These are phyloP conservation scores for Diacarnus erythraeanus DNA, from an alignment of 37 sponge, comb jelly and placozoan species.

Conservation along the genomic window DNA sequence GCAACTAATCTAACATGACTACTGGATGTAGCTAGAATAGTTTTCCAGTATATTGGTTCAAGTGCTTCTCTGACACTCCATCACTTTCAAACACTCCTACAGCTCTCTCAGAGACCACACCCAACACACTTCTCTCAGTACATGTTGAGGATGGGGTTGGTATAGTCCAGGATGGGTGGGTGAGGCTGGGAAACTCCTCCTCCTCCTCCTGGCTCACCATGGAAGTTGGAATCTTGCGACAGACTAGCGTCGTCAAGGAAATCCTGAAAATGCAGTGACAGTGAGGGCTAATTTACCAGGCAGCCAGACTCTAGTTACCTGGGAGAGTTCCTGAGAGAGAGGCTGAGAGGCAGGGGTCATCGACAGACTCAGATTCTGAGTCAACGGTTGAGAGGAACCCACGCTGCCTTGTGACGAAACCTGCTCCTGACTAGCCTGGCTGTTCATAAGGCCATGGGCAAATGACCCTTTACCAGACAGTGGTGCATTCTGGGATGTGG, in stretches of 20 bases:
- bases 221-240: constrained; percentile 67
- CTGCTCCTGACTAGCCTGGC: constrained; percentile 68
- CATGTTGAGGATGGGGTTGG: constrained; percentile 30
- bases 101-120: background rate
- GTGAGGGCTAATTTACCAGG: background rate
- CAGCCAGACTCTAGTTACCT: constrained; percentile 41
- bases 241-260: constrained; percentile 41
- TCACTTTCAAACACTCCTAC: background rate
- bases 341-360: constrained; percentile 88
- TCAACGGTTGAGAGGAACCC: constrained; percentile 70
- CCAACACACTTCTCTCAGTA: background rate
- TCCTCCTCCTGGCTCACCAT: constrained; percentile 14
- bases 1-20: too few relatives aligned
- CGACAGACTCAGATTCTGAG: constrained; percentile 59
- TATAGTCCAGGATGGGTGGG: constrained; percentile 55
- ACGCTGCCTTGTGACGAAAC: background rate
- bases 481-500: background rate
- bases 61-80: too few relatives aligned
- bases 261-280: background rate
- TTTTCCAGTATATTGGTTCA: too few relatives aligned
- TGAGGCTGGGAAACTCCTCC: constrained; percentile 6
- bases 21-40: too few relatives aligned
- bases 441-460: constrained; percentile 58
- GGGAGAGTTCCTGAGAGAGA: constrained; percentile 92
- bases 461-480: constrained; percentile 21